phyloP scores from a whole-genome alignment of 2,113 vertebrate genomes.

The Xenopus borealis region DNA sequence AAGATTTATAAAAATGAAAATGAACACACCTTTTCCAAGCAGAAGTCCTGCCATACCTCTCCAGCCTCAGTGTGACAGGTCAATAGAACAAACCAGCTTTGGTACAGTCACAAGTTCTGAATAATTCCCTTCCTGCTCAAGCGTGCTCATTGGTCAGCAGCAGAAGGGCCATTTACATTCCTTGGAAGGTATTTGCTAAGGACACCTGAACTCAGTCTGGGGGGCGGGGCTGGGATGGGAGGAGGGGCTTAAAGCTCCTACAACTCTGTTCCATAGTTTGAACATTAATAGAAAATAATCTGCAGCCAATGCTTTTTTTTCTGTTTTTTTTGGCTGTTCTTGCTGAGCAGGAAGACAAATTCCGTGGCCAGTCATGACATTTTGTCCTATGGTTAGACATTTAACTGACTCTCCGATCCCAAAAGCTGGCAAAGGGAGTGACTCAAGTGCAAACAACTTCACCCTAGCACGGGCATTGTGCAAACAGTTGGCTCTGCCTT shows the following conservation, averaged over 20 bases:
- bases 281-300: slow-evolving; percentile 54
- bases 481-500: slow-evolving; percentile 60
- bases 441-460: slow-evolving; percentile 58
- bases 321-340: not conserved
- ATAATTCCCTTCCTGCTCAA: slow-evolving; percentile 50
- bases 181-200: slow-evolving; percentile 73
- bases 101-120: slow-evolving; percentile 53
- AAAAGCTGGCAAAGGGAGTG: slow-evolving; percentile 47
- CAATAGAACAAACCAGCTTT: slow-evolving; percentile 51
- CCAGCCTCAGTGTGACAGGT: slow-evolving; percentile 51
- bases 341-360: slow-evolving; percentile 21
- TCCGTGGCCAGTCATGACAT: slow-evolving; percentile 37
- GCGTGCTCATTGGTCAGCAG: slow-evolving; percentile 65
- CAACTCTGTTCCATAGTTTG: slow-evolving; percentile 48
- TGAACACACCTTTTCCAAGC: slow-evolving; percentile 45
- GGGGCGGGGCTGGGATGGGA: slow-evolving; percentile 58
- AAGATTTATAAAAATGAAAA: not conserved
- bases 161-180: slow-evolving; percentile 66
- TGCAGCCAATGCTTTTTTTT: slow-evolving; percentile 37
- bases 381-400: slow-evolving; percentile 25
- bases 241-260: slow-evolving; percentile 54
- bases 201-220: slow-evolving; percentile 58
- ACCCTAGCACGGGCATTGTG: slow-evolving; percentile 58
- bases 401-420: not conserved
- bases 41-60: slow-evolving; percentile 66